Base-by-base conservation (phyloP, 2,113 vertebrate genomes). In the Acrocephalus kingi region DNA sequence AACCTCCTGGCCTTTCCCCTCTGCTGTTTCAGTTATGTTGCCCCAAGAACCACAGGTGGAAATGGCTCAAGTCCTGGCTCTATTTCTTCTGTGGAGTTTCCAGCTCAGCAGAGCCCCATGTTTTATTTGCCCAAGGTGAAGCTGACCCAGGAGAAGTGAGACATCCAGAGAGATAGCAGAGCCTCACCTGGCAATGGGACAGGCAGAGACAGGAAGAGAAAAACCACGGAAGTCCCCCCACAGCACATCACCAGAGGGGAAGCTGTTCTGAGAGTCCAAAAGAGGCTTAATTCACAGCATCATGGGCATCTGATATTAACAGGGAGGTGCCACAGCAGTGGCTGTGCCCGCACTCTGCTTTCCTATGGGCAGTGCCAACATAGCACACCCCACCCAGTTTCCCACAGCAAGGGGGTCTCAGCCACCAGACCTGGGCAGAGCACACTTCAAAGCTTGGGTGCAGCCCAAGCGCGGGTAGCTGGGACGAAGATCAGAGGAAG, bases 51-150 rank as follows among this genome's bases (percentile, higher is more conserved):
- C 4, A 2, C 51, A 41, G 64, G 55, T 84, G 43, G 41, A 58
- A 77, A 37, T 2, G 0, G 45, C 64, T 64, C 63, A 84, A 61
- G 31, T 80, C 73, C 66, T 24, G 0, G 64, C 68, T 73, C 75
- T 1, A 3, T 69, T 94, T 84, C 73, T 35, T 48, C 67, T 45
- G 52, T 0, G 0, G 62, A 90, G 48, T 63, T 88, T 45, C 48
- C 41, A 21, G 58, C n/a, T 66, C 56, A 67, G 49, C 48, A 56
- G 0, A 1, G 51, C 76, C 51, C 75, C 28, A 3, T 0, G 46
- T 30, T 91, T 69, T 89, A 69, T 73, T 85, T 89, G 72, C 54
- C 85, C 63, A 64, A 76, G 81, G 84, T 41, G 69, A 82, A 91
- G 77, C 37, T 45, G 77, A 76, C 31, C 64, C n/a, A 68, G 74